phyloP scores from a whole-genome alignment of 1,140 invertebrate genomes.

The Diplogasteroides magnus region DNA sequence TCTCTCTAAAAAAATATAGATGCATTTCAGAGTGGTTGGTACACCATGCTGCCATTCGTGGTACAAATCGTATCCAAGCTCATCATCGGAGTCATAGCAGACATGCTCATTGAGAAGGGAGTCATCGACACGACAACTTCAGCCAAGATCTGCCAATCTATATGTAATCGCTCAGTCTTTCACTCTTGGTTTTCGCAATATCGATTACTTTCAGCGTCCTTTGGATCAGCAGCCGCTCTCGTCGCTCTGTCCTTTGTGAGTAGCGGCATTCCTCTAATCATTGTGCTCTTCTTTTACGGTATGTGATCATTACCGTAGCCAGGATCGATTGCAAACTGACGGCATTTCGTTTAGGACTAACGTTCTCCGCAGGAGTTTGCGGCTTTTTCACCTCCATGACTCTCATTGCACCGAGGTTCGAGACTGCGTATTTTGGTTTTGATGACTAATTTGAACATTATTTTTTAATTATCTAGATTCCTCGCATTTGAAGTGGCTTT shows the following conservation, averaged over 20 bases:
- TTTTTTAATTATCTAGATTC: no score
- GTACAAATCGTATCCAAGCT: background rate
- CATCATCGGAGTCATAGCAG: background rate
- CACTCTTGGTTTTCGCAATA: background rate
- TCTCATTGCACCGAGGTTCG: background rate
- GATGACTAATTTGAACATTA: no score
- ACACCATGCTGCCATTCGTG: background rate
- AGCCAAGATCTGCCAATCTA: background rate
- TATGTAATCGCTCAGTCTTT: background rate
- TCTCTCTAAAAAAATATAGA: no score
- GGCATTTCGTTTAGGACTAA: background rate
- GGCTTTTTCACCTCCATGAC: background rate
- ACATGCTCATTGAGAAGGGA: background rate
- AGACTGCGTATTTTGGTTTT: no score
- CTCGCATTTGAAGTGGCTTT: no score
- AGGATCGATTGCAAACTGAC: background rate
- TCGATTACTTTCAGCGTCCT: background rate
- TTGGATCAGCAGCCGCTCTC: background rate
- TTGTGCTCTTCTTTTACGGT: background rate
- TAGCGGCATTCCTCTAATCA: no score
- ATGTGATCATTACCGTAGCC: background rate
- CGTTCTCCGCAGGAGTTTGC: background rate
- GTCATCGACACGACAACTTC: background rate
- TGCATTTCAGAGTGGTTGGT: background rate
- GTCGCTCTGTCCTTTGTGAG: background rate